Evolutionary conservation across 2,797 vertebrate genomes (phyloP).

Genomic region (Rhincodon typus): DNA sequence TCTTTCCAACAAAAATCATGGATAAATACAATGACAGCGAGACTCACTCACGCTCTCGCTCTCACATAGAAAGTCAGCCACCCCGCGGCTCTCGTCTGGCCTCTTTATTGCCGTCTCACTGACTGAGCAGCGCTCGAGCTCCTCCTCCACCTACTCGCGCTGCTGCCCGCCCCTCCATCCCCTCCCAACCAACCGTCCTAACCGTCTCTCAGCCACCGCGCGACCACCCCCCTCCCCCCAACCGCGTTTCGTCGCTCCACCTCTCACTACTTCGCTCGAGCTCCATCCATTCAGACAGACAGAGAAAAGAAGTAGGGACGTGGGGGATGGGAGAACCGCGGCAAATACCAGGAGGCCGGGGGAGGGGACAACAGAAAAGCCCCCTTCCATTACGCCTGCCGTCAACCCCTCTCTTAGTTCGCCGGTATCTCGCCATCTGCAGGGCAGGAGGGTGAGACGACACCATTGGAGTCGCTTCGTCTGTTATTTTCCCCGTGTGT

Average conservation of each 20-base stretch:
- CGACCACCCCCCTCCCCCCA: not conserved
- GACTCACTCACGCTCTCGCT: not conserved
- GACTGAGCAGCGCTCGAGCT: constrained; percentile 1
- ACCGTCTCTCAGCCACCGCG: constrained; percentile 9
- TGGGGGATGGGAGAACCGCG: not conserved
- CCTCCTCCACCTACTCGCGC: not conserved
- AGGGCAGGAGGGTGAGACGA: not conserved
- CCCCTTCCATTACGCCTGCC: not conserved
- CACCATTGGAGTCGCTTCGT: not conserved
- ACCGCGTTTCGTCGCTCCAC: not conserved
- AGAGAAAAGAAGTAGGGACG: not conserved
- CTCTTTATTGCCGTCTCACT: not conserved
- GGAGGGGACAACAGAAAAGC: no score
- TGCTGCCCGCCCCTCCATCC: not conserved
- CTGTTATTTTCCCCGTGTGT: no score
- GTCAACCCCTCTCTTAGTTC: not conserved
- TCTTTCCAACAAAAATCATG: not conserved
- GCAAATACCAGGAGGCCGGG: not conserved
- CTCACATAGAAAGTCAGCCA: not conserved
- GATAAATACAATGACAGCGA: not conserved
- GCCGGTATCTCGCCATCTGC: not conserved
- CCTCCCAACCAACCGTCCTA: not conserved
- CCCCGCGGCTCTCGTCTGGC: not conserved
- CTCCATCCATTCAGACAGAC: not conserved
- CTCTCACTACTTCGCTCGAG: not conserved